phyloP scores from a whole-genome alignment of 2,888 invertebrate genomes.

The Microdon myrmicae region DNA sequence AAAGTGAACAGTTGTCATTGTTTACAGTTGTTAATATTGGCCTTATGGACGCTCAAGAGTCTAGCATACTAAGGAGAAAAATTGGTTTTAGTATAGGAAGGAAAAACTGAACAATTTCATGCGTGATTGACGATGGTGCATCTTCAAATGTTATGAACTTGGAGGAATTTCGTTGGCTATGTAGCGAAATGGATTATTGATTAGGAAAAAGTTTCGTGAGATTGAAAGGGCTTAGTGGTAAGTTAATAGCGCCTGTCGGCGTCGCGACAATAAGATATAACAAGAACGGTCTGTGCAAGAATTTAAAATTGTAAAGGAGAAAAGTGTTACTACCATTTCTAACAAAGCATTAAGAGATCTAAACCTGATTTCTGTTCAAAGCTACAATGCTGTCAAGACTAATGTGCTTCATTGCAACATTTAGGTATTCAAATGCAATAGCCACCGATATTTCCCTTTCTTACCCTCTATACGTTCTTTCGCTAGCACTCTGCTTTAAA shows the following conservation, averaged over 20 bases:
- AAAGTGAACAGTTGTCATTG: background rate
- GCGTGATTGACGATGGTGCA: constrained; percentile 10
- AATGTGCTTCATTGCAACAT: background rate
- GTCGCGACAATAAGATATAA: constrained; percentile 3
- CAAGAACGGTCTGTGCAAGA: background rate
- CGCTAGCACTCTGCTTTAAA: no score
- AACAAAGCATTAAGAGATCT: constrained; percentile 4
- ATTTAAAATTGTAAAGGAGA: constrained; percentile 8
- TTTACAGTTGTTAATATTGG: constrained; percentile 6
- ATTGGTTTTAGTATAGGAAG: background rate
- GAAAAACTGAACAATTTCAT: background rate
- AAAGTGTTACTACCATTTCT: constrained; percentile 2
- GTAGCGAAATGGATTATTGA: background rate
- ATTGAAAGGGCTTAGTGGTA: constrained; percentile 14
- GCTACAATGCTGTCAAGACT: background rate
- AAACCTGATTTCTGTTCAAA: background rate
- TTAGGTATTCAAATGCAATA: no score
- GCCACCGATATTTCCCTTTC: no score
- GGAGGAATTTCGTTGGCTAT: background rate
- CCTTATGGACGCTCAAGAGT: background rate
- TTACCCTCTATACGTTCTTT: no score
- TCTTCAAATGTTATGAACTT: constrained; percentile 8
- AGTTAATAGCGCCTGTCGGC: constrained; percentile 3
- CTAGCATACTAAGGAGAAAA: constrained; percentile 3
- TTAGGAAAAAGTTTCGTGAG: background rate